These are phyloP conservation scores for Neria commutata DNA, from an alignment of 2,888 invertebrate species.

Conservation along the genomic window DNA sequence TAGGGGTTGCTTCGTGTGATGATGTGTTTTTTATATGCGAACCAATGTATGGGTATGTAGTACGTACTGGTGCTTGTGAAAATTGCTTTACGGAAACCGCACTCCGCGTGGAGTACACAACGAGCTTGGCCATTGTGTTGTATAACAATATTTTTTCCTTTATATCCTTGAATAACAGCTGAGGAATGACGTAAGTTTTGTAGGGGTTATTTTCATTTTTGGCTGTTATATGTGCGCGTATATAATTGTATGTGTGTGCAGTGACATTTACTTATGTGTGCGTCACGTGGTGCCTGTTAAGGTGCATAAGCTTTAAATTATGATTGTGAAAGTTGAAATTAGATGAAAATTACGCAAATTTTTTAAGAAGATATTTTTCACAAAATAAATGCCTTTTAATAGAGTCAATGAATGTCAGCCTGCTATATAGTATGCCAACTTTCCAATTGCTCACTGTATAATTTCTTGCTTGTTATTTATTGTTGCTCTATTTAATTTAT, in stretches of 20 bases:
- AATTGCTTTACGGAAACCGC: neutral
- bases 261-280: neutral
- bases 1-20: slow-evolving; percentile 32
- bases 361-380: no score
- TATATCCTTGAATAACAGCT: slow-evolving; percentile 54
- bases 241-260: neutral
- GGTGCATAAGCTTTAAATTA: no score
- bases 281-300: neutral
- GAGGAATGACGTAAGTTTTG: slow-evolving; percentile 59
- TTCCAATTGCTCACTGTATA: no score
- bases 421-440: no score
- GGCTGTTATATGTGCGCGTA: neutral
- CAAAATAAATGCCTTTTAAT: no score
- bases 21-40: neutral
- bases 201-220: slow-evolving; percentile 42
- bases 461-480: no score
- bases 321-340: no score
- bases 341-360: no score
- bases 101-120: neutral
- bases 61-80: neutral
- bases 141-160: slow-evolving; percentile 34
- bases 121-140: no score
- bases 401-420: no score
- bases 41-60: slow-evolving; percentile 25
- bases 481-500: no score